phyloP scores from a whole-genome alignment of 2,113 vertebrate genomes.

The Pseudorhombus dupliciocellatus region DNA sequence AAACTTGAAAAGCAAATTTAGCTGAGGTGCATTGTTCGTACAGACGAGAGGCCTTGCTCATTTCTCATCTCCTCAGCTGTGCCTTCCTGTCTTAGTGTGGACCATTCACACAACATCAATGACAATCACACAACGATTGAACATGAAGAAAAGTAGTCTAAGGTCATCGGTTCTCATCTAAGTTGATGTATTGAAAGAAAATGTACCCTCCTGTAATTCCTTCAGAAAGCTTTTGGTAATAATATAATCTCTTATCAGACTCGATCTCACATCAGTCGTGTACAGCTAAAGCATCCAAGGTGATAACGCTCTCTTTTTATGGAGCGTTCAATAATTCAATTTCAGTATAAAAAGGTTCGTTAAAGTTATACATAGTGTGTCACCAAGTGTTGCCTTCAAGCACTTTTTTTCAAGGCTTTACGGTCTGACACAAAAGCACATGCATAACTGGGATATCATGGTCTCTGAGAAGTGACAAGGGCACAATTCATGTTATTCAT shows the following conservation, averaged over 20 bases:
- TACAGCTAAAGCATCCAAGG: constrained; percentile 21
- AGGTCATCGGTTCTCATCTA: constrained; percentile 1
- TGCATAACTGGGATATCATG: background rate
- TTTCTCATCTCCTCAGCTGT: constrained; percentile 12
- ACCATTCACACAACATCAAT: constrained; percentile 14
- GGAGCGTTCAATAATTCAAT: background rate
- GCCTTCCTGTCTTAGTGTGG: background rate
- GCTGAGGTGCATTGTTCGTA: too few species aligned
- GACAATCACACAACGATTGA: constrained; percentile 1
- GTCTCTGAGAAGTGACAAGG: background rate
- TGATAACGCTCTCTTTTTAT: background rate
- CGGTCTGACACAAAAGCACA: background rate
- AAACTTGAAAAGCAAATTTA: constrained; percentile 11
- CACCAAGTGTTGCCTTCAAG: background rate
- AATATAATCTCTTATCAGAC: constrained; percentile 8
- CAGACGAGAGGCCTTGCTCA: background rate
- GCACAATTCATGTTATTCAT: background rate
- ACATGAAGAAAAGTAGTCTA: constrained; percentile 5
- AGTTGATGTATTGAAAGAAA: constrained; percentile 15
- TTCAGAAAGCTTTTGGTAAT: background rate
- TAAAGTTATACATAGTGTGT: background rate
- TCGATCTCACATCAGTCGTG: constrained; percentile 32
- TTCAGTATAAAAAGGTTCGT: constrained; percentile 15
- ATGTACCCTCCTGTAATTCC: background rate
- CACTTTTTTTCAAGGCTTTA: constrained; percentile 21